Evolutionary conservation across 2,888 invertebrate genomes (phyloP).

Genomic region (Iselma pallidipennis): DNA sequence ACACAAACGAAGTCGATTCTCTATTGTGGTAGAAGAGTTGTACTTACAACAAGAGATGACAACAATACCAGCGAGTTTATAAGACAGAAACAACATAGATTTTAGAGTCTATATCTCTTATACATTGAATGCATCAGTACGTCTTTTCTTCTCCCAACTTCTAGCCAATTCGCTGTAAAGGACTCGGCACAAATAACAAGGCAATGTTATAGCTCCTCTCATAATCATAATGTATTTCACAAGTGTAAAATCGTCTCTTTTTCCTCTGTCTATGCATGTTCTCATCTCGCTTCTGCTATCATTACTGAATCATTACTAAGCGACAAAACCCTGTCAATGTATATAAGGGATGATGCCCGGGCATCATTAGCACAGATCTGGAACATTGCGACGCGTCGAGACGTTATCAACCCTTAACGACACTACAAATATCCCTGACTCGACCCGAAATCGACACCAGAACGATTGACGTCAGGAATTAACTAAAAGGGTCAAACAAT

Average conservation of each 20-base stretch:
- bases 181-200: slow-evolving; percentile 37
- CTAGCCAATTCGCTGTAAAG: slow-evolving; percentile 37
- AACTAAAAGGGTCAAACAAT: background rate
- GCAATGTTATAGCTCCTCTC: slow-evolving; percentile 28
- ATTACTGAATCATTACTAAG: slow-evolving; percentile 45
- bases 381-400: slow-evolving; percentile 8
- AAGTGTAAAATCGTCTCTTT: slow-evolving; percentile 35
- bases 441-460: background rate
- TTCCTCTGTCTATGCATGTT: slow-evolving; percentile 26
- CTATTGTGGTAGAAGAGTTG: slow-evolving; percentile 27
- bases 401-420: background rate
- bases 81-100: slow-evolving; percentile 29
- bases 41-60: background rate
- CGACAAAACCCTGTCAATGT: slow-evolving; percentile 44
- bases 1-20: slow-evolving; percentile 12
- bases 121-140: slow-evolving; percentile 36
- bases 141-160: slow-evolving; percentile 34
- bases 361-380: slow-evolving; percentile 32
- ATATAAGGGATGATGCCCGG: slow-evolving; percentile 40
- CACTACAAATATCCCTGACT: background rate
- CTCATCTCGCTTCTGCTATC: slow-evolving; percentile 28
- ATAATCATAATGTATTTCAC: slow-evolving; percentile 44
- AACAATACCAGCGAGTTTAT: slow-evolving; percentile 20
- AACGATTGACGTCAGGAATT: background rate
- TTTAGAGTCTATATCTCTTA: slow-evolving; percentile 22